Evolutionary conservation across 2,797 vertebrate species (phyloP).

Genomic region (Selene dorsalis): DNA sequence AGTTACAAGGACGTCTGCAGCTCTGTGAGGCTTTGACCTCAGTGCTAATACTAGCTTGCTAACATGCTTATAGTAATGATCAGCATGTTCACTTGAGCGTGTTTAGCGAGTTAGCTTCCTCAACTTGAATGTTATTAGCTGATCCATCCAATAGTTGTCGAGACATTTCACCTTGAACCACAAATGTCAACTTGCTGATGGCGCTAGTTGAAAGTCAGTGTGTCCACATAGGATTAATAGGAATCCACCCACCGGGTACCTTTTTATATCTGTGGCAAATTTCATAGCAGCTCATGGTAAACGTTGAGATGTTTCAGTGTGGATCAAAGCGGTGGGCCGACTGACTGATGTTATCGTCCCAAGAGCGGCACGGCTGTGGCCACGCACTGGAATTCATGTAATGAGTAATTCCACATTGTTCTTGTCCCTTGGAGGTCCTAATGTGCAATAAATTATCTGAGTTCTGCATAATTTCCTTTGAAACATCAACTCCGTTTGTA

Average conservation of each 20-base stretch:
- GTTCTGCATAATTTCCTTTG: constrained; percentile 42
- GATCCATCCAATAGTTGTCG: not conserved
- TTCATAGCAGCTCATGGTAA: not conserved
- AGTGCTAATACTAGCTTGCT: not conserved
- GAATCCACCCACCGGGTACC: not conserved
- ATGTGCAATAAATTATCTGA: constrained; percentile 43
- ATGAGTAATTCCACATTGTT: constrained; percentile 32
- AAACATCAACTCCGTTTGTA: constrained; percentile 54
- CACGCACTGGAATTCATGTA: constrained; percentile 13
- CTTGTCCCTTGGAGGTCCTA: constrained; percentile 30
- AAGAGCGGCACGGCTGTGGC: no score
- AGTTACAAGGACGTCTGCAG: not conserved
- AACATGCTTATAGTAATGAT: not conserved
- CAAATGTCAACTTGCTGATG: not conserved
- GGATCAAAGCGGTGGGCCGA: not conserved
- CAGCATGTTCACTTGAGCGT: not conserved
- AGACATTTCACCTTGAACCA: not conserved
- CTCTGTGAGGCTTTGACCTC: not conserved
- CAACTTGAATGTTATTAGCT: not conserved
- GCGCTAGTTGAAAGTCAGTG: no score
- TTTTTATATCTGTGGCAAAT: not conserved
- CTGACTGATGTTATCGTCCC: not conserved
- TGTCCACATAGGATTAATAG: not conserved
- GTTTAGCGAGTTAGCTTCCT: not conserved
- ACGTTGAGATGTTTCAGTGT: not conserved